Conservation (phyloP, 2,888 invertebrate genomes). For the Latrodectus elegans region DNA sequence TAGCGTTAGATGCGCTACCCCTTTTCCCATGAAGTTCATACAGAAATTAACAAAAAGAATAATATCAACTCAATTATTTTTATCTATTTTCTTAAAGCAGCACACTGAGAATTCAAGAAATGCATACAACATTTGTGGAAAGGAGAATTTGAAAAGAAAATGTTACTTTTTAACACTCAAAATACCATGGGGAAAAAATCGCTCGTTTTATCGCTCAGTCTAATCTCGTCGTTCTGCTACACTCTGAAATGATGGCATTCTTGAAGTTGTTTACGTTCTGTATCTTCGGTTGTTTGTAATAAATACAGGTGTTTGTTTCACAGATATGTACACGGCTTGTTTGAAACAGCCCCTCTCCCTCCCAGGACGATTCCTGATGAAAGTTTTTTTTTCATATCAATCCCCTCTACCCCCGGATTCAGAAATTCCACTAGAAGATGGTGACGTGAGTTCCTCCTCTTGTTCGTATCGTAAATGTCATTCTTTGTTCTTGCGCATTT, state of each 20-base stretch:
- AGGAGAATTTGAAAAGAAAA: background rate
- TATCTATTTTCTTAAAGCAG: conserved; percentile 34
- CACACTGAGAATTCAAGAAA: conserved; percentile 26
- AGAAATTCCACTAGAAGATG: too few species aligned
- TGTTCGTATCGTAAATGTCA: too few species aligned
- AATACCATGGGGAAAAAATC: conserved; percentile 1
- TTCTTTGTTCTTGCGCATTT: too few species aligned
- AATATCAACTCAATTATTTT: conserved; percentile 31
- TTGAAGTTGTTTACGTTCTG: conserved; percentile 31
- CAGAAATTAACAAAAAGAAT: conserved; percentile 20
- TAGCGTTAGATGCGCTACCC: background rate
- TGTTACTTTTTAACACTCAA: conserved; percentile 24
- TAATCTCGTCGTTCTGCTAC: conserved; percentile 19
- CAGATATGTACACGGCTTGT: conserved; percentile 1
- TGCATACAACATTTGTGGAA: conserved; percentile 3
- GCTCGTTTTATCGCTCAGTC: conserved; percentile 15
- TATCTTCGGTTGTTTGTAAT: conserved; percentile 30
- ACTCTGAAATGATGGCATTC: conserved; percentile 16
- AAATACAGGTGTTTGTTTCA: conserved; percentile 46
- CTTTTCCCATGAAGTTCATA: background rate
- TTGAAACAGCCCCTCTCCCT: background rate
- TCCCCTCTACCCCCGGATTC: background rate
- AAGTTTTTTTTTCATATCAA: background rate
- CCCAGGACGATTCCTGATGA: background rate
- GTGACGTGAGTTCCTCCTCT: too few species aligned